Evolutionary conservation across 2,888 invertebrate species (phyloP), one percentile per base, ranked within the genome.

Genomic region (Standfussiana lucernea): DNA sequence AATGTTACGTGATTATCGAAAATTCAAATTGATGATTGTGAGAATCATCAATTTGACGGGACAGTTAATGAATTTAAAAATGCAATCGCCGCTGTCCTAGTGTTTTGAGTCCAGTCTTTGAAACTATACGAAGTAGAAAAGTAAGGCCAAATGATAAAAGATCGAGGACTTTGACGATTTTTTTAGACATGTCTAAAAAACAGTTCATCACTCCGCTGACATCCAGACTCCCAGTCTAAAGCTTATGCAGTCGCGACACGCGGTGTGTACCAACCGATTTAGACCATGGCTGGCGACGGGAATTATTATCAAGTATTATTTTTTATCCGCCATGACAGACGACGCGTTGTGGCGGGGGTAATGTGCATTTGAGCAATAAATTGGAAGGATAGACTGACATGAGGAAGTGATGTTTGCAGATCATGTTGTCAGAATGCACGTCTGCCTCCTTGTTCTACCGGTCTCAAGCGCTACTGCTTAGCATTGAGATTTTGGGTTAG

Each of bases 271-370:
- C 90, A 87, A 87, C 87, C 92, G 92, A 92, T 93, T 92, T 91
- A 91, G 89, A 90, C 88, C 84, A 84, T 79, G 90, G 89, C 87
- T 53, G 28, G 89, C 89, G 90, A 92, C 90, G 91, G 88, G 92
- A 92, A 93, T 94, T 91, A 94, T 93, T 93, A 93, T 91, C 79
- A 89, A 90, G 91, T 89, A 90, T 93, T 93, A 93, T 93, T 93
- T 92, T 93, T 93, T 92, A 94, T 93, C 90, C 92, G 67, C 74
- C 75, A 68, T 92, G 93, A 93, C 91, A 90, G 86, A 93, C 86
- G 88, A 82, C 78, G 86, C 85, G 77, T 90, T 88, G 80, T 79
- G 76, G 67, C 61, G 71, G 69, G 45, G 10, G 42, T 70, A 56
- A 75, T 61, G 59, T 53, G 28, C 18, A 35, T 80, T 35, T 45